Conservation (phyloP, 1,140 invertebrate species). For the Drosophila albomicans region DNA sequence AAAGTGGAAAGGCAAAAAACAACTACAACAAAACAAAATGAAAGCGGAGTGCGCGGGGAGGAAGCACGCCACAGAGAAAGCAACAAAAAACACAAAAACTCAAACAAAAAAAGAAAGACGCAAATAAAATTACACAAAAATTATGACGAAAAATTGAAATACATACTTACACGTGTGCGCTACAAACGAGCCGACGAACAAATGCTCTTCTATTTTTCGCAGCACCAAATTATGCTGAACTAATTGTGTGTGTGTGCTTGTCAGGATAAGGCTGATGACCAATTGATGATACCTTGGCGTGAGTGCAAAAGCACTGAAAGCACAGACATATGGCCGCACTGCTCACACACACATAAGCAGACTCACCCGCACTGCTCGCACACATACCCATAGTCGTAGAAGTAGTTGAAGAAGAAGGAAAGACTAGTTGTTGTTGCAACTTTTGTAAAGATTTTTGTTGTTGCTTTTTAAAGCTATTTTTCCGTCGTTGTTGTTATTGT, state of each 20-base stretch:
- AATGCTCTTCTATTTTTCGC: background rate
- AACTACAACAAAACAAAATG: slow-evolving; percentile 30
- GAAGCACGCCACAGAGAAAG: background rate
- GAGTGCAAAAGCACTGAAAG: slow-evolving; percentile 3
- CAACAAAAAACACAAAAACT: background rate
- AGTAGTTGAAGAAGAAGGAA: background rate
- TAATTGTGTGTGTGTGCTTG: background rate
- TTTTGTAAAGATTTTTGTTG: slow-evolving; percentile 24
- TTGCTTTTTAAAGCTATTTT: slow-evolving; percentile 17
- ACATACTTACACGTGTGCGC: background rate
- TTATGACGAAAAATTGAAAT: slow-evolving; percentile 42
- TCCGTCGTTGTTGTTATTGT: background rate
- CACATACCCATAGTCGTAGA: no score
- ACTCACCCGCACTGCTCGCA: no score
- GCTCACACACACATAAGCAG: slow-evolving; percentile 14
- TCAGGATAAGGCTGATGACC: background rate
- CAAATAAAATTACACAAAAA: slow-evolving; percentile 61
- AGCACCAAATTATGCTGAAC: background rate
- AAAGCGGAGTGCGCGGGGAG: background rate
- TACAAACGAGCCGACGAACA: background rate
- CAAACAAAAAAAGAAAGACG: background rate
- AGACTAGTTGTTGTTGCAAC: slow-evolving; percentile 24
- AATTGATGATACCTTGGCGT: background rate
- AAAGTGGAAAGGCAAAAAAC: slow-evolving; percentile 37
- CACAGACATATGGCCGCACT: background rate